Base-by-base conservation (phyloP, 2,113 vertebrate species). In the Eolophus roseicapilla region DNA sequence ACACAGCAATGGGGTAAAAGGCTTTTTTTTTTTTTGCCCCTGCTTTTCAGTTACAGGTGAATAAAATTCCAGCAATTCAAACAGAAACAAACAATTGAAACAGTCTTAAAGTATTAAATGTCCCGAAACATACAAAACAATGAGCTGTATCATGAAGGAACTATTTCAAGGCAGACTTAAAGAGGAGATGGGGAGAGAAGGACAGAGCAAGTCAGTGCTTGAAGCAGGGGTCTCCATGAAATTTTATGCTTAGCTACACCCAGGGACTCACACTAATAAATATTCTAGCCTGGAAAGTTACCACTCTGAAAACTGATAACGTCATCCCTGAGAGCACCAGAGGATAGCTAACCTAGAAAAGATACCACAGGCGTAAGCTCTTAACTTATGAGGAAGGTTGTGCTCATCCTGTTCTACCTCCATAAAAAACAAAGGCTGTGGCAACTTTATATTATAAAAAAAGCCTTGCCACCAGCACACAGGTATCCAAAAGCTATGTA, bases 71-170 rank as follows among this genome's bases (percentile, higher is more conserved):
- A 46, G 18, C 16, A 84, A 53, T 60, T 53, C 52, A 37, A 73
- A 33, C 12, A 55, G 59, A 90, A 90, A 81, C 28, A 49, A 86
- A 77, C 17, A 80, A 64, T 0, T 86, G 31, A 43, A 94, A 74
- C 10, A 27, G 33, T 7, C 41, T 55, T 65, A 50, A 52, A 73
- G n/a, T 37, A 21, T 65, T 60, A 65, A 44, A 60, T 64, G 6
- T 68, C 27, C 28, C 59, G 64, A 60, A 88, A 85, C 25, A 21
- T 7, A 41, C 10, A 41, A 80, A 86, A 82, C 10, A 33, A 29
- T 0, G 0, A 86, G 25, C 5, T 75, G 35, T 24, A 41, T 50
- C 62, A 35, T 2, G 2, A 88, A 82, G 7, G 11, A 24, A 70
- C 23, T 37, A 37, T 41, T 49, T 80, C 41, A 86, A 39, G 7